Evolutionary conservation across 2,888 invertebrate species (phyloP).

Genomic region (Harpalus rubripes): DNA sequence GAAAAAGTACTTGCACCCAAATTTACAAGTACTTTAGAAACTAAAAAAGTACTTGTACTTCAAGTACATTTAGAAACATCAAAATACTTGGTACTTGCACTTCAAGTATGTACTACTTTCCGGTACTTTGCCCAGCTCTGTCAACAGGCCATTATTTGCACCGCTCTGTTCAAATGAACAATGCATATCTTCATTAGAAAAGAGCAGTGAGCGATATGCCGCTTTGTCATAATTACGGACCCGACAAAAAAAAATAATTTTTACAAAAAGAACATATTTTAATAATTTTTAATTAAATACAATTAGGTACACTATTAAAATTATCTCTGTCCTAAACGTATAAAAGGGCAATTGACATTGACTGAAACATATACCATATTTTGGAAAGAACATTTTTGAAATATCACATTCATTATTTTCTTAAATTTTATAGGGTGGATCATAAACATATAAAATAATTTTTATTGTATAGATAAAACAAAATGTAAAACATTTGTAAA

Average conservation of each 20-base stretch:
- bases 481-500: conserved; percentile 55
- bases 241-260: conserved; percentile 11
- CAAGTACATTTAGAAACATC: too few species aligned
- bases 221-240: too few species aligned
- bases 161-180: too few species aligned
- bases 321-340: conserved; percentile 9
- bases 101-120: too few species aligned
- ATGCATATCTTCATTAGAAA: too few species aligned
- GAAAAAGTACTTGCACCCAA: too few species aligned
- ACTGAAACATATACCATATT: conserved; percentile 10
- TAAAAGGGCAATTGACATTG: background rate
- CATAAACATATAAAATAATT: conserved; percentile 43
- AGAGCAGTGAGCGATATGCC: too few species aligned
- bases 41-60: too few species aligned
- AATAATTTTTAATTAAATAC: background rate
- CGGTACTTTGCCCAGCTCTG: too few species aligned
- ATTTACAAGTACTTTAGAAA: too few species aligned
- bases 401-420: background rate
- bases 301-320: conserved; percentile 7
- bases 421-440: conserved; percentile 26
- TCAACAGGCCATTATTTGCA: too few species aligned
- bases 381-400: conserved; percentile 1
- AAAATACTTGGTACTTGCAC: too few species aligned
- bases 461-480: conserved; percentile 54
- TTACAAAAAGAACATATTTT: background rate